A percentile compares a stretch with the other conserved stretches of the same genome.
These are phyloP conservation scores for Bombus affinis DNA, from an alignment of 1,140 invertebrate species.

Conservation along the genomic window DNA sequence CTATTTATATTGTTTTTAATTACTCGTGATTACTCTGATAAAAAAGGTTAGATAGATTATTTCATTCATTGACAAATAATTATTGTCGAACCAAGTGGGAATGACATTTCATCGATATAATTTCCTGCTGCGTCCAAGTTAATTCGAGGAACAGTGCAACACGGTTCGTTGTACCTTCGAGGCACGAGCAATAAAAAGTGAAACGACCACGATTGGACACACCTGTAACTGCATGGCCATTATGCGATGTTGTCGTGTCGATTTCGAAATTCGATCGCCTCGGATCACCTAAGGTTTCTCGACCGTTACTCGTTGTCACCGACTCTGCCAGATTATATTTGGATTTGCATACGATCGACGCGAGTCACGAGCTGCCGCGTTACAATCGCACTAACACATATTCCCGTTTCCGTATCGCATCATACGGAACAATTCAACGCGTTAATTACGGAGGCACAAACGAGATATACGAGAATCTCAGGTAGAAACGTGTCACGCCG, in stretches of 20 bases:
- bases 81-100: background rate
- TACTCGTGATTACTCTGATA: background rate
- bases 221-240: conserved; percentile 73
- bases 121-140: background rate
- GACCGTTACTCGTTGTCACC: conserved; percentile 62
- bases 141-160: background rate
- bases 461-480: conserved; percentile 59
- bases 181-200: conserved; percentile 11
- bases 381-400: conserved; percentile 23
- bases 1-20: background rate
- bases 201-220: conserved; percentile 51
- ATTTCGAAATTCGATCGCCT: conserved; percentile 75
- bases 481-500: conserved; percentile 46
- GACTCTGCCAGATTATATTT: conserved; percentile 47
- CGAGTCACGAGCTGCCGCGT: conserved; percentile 26
- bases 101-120: background rate
- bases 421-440: conserved; percentile 50
- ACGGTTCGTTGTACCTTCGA: background rate
- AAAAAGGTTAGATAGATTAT: background rate
- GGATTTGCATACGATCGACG: conserved; percentile 45
- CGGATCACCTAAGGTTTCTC: conserved; percentile 73
- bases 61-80: background rate
- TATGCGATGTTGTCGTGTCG: conserved; percentile 71
- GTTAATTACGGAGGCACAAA: conserved; percentile 58
- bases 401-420: background rate